Base-by-base conservation (phyloP, 2,797 vertebrate genomes). In the Linurgus olivaceus region DNA sequence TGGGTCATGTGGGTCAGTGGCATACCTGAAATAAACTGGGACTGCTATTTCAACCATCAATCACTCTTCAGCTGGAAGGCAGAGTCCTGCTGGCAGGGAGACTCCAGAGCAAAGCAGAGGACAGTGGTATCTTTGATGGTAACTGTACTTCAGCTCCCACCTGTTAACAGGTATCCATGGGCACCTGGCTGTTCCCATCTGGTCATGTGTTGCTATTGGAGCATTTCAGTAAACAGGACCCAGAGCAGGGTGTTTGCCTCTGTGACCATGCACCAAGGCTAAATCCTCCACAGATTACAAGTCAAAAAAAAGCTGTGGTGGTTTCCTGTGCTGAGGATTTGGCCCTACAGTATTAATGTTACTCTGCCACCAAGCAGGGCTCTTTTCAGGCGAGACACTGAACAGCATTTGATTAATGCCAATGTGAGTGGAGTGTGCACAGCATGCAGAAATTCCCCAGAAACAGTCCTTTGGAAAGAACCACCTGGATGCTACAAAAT, bases 21-120 rank as follows among this genome's bases (percentile, higher is more conserved):
- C 82, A 88, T 48, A 91, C 78, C 93, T 94, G 93, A 78, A 93
- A 76, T 73, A 86, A 95, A 90, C 62, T 33, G 35, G 54, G 35
- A 50, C 54, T 91, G 79, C 40, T 86, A 52, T 42, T 95, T 81
- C 75, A 72, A 77, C 73, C 12, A 5, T 61, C 84, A 71, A 65
- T 72, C 81, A 82, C 2, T 29, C 68, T 44, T 58, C 92, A 90
- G 62, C 85, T 78, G 91, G 71, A 91, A 90, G 79, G 85, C 87
- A 94, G 57, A 90, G 65, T 71, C 50, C 81, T 3, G 20, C 33
- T 29, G 68, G 71, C 63, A 51, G 75, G 66, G 54, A 91, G 33
- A 74, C 0, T 37, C 82, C 52, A 71, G 81, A 79, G 81, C 59
- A 87, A 76, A 74, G 78, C 72, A 61, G 54, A 77, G 44, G 62